A percentile compares a stretch with the other conserved stretches of the same genome.
Evolutionary conservation across 2,888 invertebrate species (phyloP).

Genomic region (Luffia ferchaultella): DNA sequence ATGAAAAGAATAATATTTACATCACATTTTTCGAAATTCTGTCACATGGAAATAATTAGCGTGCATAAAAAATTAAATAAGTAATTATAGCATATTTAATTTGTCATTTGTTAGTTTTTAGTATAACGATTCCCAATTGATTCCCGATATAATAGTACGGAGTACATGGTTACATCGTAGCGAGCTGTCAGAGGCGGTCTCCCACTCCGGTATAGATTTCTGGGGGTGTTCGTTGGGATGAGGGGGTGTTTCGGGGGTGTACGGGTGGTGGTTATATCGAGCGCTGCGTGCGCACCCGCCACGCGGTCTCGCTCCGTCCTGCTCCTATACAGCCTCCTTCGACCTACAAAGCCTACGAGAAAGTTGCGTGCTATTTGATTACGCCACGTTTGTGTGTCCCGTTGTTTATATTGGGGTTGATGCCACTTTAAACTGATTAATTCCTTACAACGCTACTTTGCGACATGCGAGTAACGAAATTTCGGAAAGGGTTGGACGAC

Average conservation of each 20-base stretch:
- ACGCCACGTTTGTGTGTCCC: slow-evolving; percentile 44
- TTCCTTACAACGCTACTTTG: slow-evolving; percentile 44
- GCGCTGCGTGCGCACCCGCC: slow-evolving; percentile 43
- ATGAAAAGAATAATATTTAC: too few species aligned
- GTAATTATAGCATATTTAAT: too few species aligned
- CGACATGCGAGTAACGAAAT: background rate
- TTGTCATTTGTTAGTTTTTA: too few species aligned
- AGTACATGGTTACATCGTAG: slow-evolving; percentile 55
- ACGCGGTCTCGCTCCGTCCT: slow-evolving; percentile 29
- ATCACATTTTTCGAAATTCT: too few species aligned
- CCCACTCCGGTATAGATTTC: slow-evolving; percentile 45
- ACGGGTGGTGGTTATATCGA: slow-evolving; percentile 23
- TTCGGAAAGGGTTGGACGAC: background rate
- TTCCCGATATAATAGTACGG: slow-evolving; percentile 58
- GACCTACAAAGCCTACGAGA: slow-evolving; percentile 36
- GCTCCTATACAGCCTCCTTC: slow-evolving; percentile 19
- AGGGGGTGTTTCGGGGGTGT: slow-evolving; percentile 25
- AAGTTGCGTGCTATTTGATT: slow-evolving; percentile 54
- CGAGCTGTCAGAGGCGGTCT: slow-evolving; percentile 53
- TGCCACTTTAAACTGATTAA: slow-evolving; percentile 61
- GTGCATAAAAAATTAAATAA: too few species aligned
- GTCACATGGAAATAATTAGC: too few species aligned
- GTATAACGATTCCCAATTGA: slow-evolving; percentile 45
- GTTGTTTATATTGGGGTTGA: slow-evolving; percentile 60
- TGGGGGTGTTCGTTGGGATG: slow-evolving; percentile 28